Percentiles rank a stretch among this genome's conserved stretches.
Evolutionary conservation across 2,113 vertebrate genomes (phyloP).

Genomic region (Callionymus lyra): DNA sequence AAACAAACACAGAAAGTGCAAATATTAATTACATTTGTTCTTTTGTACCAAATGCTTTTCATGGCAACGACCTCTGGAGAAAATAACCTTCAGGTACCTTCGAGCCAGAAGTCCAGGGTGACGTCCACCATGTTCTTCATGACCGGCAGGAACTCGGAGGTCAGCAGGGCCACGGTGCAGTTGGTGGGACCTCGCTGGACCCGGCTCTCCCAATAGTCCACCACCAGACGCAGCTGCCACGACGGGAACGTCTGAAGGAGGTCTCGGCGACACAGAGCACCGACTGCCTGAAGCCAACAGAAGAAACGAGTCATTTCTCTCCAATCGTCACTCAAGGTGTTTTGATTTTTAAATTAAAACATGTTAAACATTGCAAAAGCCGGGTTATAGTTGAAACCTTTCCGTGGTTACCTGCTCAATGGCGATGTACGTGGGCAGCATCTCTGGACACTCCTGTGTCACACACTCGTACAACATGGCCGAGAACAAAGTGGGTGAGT

Average conservation of each 20-base stretch:
- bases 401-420: constrained; percentile 93
- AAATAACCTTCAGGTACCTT: constrained; percentile 74
- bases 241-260: constrained; percentile 81
- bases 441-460: constrained; percentile 93
- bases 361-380: no score
- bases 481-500: constrained; percentile 82
- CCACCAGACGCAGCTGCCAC: constrained; percentile 90
- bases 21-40: background rate
- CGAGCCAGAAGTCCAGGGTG: constrained; percentile 82
- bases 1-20: background rate
- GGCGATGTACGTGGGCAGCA: constrained; percentile 90
- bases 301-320: no score
- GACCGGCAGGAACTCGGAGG: constrained; percentile 85
- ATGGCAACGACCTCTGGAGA: no score
- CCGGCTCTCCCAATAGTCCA: constrained; percentile 83
- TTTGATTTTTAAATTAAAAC: no score
- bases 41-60: background rate
- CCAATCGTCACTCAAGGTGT: no score
- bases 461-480: constrained; percentile 94
- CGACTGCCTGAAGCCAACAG: constrained; percentile 39
- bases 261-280: constrained; percentile 67
- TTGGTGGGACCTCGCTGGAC: constrained; percentile 66
- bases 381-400: no score
- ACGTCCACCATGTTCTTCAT: constrained; percentile 87
- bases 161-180: constrained; percentile 73